Percentiles rank a stretch among this genome's conserved stretches.
Conservation (phyloP, 2,888 invertebrate species). For the Andrena minutula region DNA sequence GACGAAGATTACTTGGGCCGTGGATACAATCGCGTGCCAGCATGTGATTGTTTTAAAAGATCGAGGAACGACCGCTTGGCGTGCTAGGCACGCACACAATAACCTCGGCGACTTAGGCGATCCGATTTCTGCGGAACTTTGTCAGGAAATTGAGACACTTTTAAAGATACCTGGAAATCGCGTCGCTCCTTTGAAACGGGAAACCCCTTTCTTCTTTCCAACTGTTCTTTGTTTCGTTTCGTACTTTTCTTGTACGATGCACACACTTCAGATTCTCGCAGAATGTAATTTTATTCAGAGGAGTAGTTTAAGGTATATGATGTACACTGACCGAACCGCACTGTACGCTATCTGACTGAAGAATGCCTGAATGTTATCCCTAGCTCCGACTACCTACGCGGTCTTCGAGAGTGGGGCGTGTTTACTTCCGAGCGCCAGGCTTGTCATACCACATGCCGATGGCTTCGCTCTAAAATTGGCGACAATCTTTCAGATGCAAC, state of each 20-base stretch:
- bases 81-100: constrained; percentile 49
- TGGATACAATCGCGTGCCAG: constrained; percentile 58
- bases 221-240: constrained; percentile 4
- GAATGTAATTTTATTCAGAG: too few relatives aligned
- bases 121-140: constrained; percentile 52
- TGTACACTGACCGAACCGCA: too few relatives aligned
- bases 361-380: too few relatives aligned
- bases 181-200: constrained; percentile 22
- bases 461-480: too few relatives aligned
- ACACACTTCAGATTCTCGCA: neutral
- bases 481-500: too few relatives aligned
- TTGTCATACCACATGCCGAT: too few relatives aligned
- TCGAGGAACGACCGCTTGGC: constrained; percentile 34
- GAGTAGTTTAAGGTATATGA: too few relatives aligned
- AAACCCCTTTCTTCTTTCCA: constrained; percentile 13
- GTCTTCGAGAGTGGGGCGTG: too few relatives aligned
- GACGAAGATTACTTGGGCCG: constrained; percentile 27
- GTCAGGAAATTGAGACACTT: constrained; percentile 59
- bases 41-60: constrained; percentile 57
- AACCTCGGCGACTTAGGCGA: constrained; percentile 28
- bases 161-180: constrained; percentile 28
- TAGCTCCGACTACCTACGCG: too few relatives aligned
- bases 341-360: too few relatives aligned
- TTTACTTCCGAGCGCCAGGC: too few relatives aligned
- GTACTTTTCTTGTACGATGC: constrained; percentile 1